Conservation (phyloP, 2,797 vertebrate genomes). For the Amblyraja radiata region DNA sequence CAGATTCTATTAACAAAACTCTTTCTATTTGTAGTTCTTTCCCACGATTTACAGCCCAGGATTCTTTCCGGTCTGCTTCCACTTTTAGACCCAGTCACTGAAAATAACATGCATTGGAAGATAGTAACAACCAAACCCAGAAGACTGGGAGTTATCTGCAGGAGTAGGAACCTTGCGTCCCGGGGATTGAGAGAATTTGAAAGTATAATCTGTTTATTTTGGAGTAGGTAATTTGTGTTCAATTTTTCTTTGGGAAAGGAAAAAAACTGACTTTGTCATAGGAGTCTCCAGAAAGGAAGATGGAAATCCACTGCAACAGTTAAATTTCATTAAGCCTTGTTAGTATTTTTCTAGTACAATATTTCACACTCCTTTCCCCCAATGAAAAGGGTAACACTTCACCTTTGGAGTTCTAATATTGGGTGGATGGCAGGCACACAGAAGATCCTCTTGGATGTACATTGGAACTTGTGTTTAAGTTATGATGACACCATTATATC, state of each 20-base stretch:
- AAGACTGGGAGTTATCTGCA: neutral
- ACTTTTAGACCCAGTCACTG: neutral
- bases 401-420: neutral
- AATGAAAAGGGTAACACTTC: neutral
- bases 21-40: slow-evolving; percentile 31
- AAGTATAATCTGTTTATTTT: neutral
- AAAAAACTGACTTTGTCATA: neutral
- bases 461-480: neutral
- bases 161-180: slow-evolving; percentile 8
- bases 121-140: too few relatives aligned
- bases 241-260: neutral
- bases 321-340: neutral
- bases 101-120: slow-evolving; percentile 18
- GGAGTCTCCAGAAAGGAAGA: neutral
- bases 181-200: neutral
- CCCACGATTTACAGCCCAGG: neutral
- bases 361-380: neutral
- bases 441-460: neutral
- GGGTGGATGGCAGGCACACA: neutral
- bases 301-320: neutral
- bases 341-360: neutral
- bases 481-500: neutral
- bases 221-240: neutral
- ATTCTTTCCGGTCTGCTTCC: neutral
- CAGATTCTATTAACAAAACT: neutral